Base-by-base conservation (phyloP, 2,888 invertebrate species). In the Sarcophaga caerulescens region DNA sequence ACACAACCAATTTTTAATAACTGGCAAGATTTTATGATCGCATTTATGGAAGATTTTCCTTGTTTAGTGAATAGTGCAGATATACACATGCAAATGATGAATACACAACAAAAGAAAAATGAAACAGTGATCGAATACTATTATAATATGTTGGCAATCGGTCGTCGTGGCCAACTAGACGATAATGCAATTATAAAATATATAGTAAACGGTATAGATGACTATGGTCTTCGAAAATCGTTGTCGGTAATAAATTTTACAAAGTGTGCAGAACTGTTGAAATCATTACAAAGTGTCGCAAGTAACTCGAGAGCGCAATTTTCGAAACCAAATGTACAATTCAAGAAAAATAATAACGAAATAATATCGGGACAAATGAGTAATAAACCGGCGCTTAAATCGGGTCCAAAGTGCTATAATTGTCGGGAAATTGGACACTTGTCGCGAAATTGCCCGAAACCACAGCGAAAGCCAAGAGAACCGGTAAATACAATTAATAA, bases 381-480 rank as follows among this genome's bases (percentile, higher is more conserved):
- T 12, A 35, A 5, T 19, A 68, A 84, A 23, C 6, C 1, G 60
- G 14, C 5, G 11, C 8, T 52, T 4, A 76, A 25, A 62, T 10
- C 82, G 83, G 2, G 60, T 14, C 65, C 84, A 2, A 87, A 85
- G 44, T 87, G 85, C 45, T 87, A 62, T n/a, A 87, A 87, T n/a
- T 87, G 87, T 70, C 84, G 80, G 47, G 80, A 86, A 25, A 23
- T 59, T 10, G 85, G 85, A 2, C 87, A 86, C 60, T 76, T 87
- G 3, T 75, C 88, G 45, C 14, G 66, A 19, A 87, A 87, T 11
- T 88, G 80, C 52, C 79, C 85, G 21, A 65, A 78, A n/a, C 88
- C 84, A 4, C 80, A 71, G 62, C 68, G 76, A 3, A 85, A 85
- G 75, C 76, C 45, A 44, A 70, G 23, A 78, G 44, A 23, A 17